phyloP scores from a whole-genome alignment of 2,113 vertebrate species.

The Pandion haliaetus region DNA sequence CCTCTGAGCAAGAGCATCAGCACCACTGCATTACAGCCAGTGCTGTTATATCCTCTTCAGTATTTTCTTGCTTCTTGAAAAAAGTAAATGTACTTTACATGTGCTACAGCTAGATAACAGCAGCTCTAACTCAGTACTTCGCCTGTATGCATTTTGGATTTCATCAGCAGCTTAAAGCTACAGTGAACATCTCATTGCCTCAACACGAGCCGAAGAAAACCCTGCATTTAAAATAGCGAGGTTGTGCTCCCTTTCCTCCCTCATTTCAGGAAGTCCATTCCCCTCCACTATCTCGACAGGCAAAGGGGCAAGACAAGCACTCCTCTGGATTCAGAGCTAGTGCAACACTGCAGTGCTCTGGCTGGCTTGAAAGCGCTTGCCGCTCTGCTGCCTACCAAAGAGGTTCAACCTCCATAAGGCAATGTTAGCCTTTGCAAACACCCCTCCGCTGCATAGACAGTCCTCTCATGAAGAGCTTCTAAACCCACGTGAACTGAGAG shows the following conservation, averaged over 20 bases:
- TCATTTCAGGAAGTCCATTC: rapidly evolving
- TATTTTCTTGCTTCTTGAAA: not conserved
- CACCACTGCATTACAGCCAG: not conserved
- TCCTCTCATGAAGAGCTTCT: not conserved
- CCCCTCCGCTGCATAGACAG: not conserved
- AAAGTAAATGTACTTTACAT: constrained; percentile 20
- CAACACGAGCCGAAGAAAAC: not conserved
- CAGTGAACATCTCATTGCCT: not conserved
- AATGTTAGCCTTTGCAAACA: not conserved
- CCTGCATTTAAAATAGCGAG: not conserved
- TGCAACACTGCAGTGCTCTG: not conserved
- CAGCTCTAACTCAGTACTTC: not conserved
- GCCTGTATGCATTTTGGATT: not conserved
- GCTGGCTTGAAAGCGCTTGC: not conserved
- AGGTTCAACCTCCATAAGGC: not conserved
- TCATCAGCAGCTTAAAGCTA: constrained; percentile 26
- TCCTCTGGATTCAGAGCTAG: not conserved
- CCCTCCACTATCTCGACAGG: not conserved
- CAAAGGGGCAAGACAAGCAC: not conserved
- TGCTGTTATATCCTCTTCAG: not conserved
- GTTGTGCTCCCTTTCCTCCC: not conserved
- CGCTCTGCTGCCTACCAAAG: not conserved
- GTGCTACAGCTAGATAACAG: constrained; percentile 46
- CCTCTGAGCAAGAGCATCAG: not conserved
- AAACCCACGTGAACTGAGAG: not conserved